Conservation (phyloP, 2,888 invertebrate genomes). For the Limnephilus rhombicus region DNA sequence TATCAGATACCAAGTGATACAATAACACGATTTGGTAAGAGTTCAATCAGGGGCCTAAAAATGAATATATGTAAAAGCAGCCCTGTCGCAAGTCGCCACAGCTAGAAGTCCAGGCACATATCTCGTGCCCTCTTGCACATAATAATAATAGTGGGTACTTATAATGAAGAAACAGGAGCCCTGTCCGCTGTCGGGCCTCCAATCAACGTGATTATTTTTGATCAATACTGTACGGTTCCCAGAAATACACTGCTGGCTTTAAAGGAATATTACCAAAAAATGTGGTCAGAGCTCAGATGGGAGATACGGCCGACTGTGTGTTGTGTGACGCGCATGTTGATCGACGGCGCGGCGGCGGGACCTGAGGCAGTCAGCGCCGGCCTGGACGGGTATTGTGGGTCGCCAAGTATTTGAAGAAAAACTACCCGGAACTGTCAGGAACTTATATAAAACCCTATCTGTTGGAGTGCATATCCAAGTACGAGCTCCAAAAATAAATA, state of each 20-base stretch:
- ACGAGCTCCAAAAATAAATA: no score
- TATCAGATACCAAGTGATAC: no score
- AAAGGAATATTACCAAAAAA: constrained; percentile 62
- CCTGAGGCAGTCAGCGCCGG: neutral
- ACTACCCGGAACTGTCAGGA: neutral
- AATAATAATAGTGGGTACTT: neutral
- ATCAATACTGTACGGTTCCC: constrained; percentile 63
- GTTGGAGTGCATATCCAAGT: no score
- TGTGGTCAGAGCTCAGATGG: constrained; percentile 44
- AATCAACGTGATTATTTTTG: constrained; percentile 62
- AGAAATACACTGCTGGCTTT: constrained; percentile 56
- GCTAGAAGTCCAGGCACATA: neutral
- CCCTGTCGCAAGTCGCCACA: neutral
- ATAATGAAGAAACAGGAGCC: constrained; percentile 49
- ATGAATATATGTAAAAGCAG: neutral
- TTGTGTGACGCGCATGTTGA: constrained; percentile 56
- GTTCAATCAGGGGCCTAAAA: no score
- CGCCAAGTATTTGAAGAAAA: neutral
- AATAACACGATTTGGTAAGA: no score
- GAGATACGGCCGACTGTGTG: constrained; percentile 54
- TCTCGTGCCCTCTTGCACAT: neutral
- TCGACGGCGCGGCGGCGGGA: neutral
- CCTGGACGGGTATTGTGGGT: neutral
- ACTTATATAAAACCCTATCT: no score
- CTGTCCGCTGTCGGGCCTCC: constrained; percentile 38